Percentiles rank a stretch among this genome's conserved stretches.
Conservation (phyloP, 2,113 vertebrate species). For the Gila orcuttii region DNA sequence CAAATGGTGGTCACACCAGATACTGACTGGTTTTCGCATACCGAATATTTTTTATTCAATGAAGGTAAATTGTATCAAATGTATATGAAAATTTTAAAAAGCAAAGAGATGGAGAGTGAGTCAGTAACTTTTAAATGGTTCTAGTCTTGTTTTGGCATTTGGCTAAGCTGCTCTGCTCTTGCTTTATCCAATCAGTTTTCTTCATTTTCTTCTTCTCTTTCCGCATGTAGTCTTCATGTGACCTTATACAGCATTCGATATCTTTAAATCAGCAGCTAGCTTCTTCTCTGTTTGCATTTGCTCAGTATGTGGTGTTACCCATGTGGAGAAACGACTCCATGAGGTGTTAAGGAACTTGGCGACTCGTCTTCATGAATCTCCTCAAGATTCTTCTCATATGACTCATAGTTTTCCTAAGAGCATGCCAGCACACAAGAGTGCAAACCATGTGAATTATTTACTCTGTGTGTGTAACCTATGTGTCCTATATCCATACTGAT, state of each 20-base stretch:
- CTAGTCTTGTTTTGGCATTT: not conserved
- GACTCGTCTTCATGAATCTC: slow-evolving; percentile 35
- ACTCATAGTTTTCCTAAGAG: slow-evolving; percentile 41
- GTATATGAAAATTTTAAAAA: not conserved
- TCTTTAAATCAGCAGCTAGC: slow-evolving; percentile 23
- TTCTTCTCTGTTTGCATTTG: slow-evolving; percentile 44
- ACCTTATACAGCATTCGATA: slow-evolving; percentile 24
- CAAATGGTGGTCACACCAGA: no score
- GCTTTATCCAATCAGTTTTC: not conserved
- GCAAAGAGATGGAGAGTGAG: not conserved
- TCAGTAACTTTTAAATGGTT: not conserved
- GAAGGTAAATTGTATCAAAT: not conserved
- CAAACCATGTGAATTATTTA: slow-evolving; percentile 27
- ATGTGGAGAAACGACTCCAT: not conserved
- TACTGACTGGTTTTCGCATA: not conserved
- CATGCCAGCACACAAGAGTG: slow-evolving; percentile 42
- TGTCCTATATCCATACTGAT: slow-evolving; percentile 18
- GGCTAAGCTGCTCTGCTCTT: not conserved
- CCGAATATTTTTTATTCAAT: not conserved
- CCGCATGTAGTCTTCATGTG: not conserved
- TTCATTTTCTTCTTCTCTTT: slow-evolving; percentile 8
- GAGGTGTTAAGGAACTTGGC: slow-evolving; percentile 11
- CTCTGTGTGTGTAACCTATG: slow-evolving; percentile 20
- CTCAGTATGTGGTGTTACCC: slow-evolving; percentile 21
- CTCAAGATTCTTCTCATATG: slow-evolving; percentile 52